Conservation (phyloP, 2,113 vertebrate genomes). For the Dicerorhinus sumatrensis region DNA sequence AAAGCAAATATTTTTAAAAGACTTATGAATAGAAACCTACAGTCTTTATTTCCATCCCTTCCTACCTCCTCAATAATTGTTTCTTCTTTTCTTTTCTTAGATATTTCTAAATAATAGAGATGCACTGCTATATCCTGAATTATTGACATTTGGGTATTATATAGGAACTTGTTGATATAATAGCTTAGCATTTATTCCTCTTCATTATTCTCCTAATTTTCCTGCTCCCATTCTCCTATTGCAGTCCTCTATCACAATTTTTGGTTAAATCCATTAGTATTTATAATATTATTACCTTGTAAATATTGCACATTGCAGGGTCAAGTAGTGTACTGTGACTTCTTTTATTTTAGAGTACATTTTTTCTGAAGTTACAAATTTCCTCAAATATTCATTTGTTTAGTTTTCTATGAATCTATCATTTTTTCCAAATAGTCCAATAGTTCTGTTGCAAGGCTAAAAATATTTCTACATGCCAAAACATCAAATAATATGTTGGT, state of each 20-base stretch:
- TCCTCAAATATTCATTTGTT: neutral
- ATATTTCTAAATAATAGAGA: neutral
- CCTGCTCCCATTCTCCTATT: neutral
- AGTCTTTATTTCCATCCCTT: neutral
- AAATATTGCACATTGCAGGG: neutral
- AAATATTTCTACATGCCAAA: neutral
- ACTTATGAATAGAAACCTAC: neutral
- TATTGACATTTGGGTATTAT: neutral
- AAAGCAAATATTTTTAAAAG: neutral
- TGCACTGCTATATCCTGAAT: neutral
- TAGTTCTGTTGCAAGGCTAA: neutral
- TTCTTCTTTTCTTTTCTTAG: neutral
- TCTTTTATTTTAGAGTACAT: neutral
- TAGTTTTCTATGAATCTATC: neutral
- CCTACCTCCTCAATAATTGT: neutral
- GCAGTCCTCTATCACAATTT: neutral
- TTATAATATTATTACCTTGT: neutral
- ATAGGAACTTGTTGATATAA: neutral
- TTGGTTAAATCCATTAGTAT: neutral
- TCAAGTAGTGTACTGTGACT: neutral
- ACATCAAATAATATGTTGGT: neutral
- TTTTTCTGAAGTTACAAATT: constrained; percentile 18
- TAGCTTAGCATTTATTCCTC: neutral
- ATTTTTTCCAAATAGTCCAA: neutral
- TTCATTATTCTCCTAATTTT: neutral